These are phyloP conservation scores for Drosophila cognata DNA, from an alignment of 2,888 invertebrate genomes.

Conservation along the genomic window DNA sequence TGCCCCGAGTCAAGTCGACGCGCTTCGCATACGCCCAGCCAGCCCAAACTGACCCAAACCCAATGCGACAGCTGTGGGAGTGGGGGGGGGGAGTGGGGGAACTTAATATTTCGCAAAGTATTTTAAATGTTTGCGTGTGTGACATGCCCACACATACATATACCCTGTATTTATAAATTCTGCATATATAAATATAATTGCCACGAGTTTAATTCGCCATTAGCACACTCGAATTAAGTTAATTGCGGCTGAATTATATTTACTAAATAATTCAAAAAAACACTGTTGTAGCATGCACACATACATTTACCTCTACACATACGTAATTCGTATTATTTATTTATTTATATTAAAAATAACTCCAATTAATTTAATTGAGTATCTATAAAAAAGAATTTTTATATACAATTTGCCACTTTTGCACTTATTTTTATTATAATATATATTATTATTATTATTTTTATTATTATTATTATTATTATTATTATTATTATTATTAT, in stretches of 20 bases:
- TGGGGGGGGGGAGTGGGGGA: not conserved
- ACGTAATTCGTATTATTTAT: too few species aligned
- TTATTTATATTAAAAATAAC: not conserved
- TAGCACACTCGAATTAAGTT: constrained; percentile 28
- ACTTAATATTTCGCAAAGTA: constrained; percentile 14
- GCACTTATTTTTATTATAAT: not conserved
- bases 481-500: not conserved
- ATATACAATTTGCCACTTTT: not conserved
- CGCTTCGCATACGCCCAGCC: constrained; percentile 26
- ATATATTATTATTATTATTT: not conserved
- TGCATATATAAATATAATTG: constrained; percentile 14
- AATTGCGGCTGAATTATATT: constrained; percentile 28
- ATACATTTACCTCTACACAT: too few species aligned
- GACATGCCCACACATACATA: too few species aligned
- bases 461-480: not conserved
- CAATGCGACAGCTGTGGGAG: not conserved
- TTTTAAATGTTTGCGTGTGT: constrained; percentile 1
- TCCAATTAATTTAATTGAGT: not conserved
- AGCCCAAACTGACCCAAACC: constrained; percentile 25
- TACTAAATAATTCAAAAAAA: constrained; percentile 24
- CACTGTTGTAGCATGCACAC: not conserved
- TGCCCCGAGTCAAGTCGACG: constrained; percentile 55
- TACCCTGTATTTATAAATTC: constrained; percentile 5
- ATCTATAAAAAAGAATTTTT: not conserved
- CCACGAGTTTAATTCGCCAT: constrained; percentile 6